Evolutionary conservation across 2,797 vertebrate genomes (phyloP).

Genomic region (Phoeniculus purpureus): DNA sequence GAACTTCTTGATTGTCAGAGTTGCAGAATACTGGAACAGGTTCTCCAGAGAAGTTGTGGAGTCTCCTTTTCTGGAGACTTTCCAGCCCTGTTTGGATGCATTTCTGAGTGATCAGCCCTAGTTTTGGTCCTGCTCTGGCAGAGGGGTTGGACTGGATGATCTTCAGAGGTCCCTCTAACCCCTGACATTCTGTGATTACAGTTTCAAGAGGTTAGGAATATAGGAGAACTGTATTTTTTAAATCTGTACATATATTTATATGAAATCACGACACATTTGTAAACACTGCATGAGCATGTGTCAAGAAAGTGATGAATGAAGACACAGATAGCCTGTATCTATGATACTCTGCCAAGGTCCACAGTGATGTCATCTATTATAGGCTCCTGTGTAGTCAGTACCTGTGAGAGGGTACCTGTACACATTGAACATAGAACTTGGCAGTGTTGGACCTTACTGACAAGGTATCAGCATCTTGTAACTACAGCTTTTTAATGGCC

Average conservation of each 20-base stretch:
- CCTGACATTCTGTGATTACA: background rate
- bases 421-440: rapidly evolving
- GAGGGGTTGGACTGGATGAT: too few relatives aligned
- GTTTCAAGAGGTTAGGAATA: background rate
- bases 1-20: too few relatives aligned
- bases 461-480: background rate
- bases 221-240: background rate
- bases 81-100: too few relatives aligned
- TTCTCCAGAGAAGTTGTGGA: too few relatives aligned
- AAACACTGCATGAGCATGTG: background rate
- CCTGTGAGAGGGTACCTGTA: rapidly evolving
- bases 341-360: background rate
- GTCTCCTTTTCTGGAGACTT: too few relatives aligned
- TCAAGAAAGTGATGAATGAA: background rate
- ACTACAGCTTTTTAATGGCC: background rate
- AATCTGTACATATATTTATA: background rate
- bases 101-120: too few relatives aligned
- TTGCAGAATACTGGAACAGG: too few relatives aligned
- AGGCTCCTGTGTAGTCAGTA: rapidly evolving
- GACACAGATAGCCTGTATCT: rapidly evolving
- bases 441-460: background rate
- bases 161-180: too few relatives aligned
- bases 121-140: too few relatives aligned
- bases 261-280: background rate
- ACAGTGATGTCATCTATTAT: background rate